phyloP scores from a whole-genome alignment of 2,888 invertebrate genomes.

The Diloba caeruleocephala region DNA sequence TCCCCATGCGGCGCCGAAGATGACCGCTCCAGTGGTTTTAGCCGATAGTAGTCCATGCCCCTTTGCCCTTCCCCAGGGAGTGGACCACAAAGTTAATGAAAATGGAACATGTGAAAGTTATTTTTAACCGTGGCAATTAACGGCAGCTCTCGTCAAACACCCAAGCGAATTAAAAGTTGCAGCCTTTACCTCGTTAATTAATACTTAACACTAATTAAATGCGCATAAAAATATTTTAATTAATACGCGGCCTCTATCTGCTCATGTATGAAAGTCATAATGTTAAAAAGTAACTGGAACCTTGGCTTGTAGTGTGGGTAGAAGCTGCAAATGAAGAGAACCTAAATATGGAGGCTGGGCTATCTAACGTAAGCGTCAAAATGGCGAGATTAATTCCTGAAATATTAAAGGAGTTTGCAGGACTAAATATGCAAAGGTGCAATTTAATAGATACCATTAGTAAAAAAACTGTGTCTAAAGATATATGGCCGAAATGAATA shows the following conservation, averaged over 20 bases:
- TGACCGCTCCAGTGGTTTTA: too few relatives aligned
- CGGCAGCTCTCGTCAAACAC: slow-evolving; percentile 13
- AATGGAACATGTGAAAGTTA: slow-evolving; percentile 1
- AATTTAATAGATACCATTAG: too few relatives aligned
- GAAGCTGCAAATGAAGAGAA: not conserved
- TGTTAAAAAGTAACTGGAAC: not conserved
- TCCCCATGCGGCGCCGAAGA: too few relatives aligned
- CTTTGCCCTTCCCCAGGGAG: too few relatives aligned
- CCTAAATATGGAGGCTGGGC: too few relatives aligned
- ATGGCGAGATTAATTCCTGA: too few relatives aligned
- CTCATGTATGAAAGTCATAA: slow-evolving; percentile 23
- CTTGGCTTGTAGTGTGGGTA: not conserved
- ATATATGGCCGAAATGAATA: too few relatives aligned
- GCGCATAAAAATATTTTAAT: slow-evolving; percentile 37
- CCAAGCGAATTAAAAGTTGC: slow-evolving; percentile 10
- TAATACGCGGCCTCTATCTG: slow-evolving; percentile 27
- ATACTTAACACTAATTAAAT: slow-evolving; percentile 37
- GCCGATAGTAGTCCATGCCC: too few relatives aligned
- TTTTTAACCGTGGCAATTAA: slow-evolving; percentile 15
- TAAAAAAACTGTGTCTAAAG: too few relatives aligned
- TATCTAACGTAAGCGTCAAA: too few relatives aligned
- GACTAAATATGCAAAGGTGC: too few relatives aligned
- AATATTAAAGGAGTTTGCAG: too few relatives aligned
- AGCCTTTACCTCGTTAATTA: slow-evolving; percentile 22
- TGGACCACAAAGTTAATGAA: not conserved